phyloP scores from a whole-genome alignment of 2,797 vertebrate species.

The Erpetoichthys calabaricus region DNA sequence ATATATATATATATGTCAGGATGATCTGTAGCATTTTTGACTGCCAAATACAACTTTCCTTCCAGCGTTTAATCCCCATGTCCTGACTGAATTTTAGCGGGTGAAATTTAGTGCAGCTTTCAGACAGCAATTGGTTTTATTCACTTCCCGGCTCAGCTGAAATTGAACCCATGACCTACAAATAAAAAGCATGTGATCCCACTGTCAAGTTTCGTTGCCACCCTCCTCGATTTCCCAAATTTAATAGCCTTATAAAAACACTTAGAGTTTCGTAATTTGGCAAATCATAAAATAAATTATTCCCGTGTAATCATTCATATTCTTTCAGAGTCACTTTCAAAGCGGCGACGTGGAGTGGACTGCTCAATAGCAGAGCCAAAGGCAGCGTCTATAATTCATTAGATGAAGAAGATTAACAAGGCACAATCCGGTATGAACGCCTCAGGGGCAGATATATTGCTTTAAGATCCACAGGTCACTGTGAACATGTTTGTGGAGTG shows the following conservation, averaged over 20 bases:
- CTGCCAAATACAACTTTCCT: constrained; percentile 7
- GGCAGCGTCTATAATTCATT: constrained; percentile 46
- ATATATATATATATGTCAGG: not conserved
- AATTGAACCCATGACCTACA: constrained; percentile 1
- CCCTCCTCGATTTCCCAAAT: not conserved
- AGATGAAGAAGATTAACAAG: constrained; percentile 31
- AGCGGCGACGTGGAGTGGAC: not conserved
- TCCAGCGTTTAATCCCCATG: constrained; percentile 24
- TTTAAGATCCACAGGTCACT: constrained; percentile 3
- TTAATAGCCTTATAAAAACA: not conserved
- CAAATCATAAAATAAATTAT: not conserved
- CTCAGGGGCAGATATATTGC: not conserved
- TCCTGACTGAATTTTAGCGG: constrained; percentile 27
- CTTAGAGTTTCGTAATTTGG: not conserved
- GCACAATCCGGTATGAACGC: constrained; percentile 8
- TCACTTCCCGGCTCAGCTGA: constrained; percentile 3
- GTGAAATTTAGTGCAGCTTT: constrained; percentile 26
- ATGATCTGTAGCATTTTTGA: no score
- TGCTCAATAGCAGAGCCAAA: constrained; percentile 24
- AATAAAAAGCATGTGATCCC: not conserved
- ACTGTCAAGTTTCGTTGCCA: not conserved
- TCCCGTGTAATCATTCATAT: not conserved
- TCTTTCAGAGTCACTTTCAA: not conserved
- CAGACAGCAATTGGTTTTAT: constrained; percentile 21
- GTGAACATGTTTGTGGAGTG: not conserved